phyloP scores from a whole-genome alignment of 2,797 vertebrate species.

The Fistularia commersonii region DNA sequence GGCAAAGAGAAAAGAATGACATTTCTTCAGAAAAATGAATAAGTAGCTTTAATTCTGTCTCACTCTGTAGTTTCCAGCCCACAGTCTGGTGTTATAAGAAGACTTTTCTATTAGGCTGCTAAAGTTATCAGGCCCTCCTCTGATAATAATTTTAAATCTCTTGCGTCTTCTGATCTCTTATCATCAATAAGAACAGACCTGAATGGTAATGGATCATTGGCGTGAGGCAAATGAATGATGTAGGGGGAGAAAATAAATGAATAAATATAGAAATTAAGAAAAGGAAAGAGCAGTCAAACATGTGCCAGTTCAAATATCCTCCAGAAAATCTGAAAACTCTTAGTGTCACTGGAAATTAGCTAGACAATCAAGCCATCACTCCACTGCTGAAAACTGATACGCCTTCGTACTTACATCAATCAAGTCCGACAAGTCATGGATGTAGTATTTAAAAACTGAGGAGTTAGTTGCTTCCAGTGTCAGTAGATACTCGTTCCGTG shows the following conservation, averaged over 20 bases:
- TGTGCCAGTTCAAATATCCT: not conserved
- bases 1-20: slow-evolving; percentile 7
- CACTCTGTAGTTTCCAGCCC: slow-evolving; percentile 37
- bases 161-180: slow-evolving; percentile 6
- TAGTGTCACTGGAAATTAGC: not conserved
- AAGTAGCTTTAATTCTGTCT: slow-evolving; percentile 33
- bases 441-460: slow-evolving; percentile 98
- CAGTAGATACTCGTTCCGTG: slow-evolving; percentile 95
- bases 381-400: no score
- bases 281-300: not conserved
- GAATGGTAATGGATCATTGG: slow-evolving; percentile 13
- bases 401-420: slow-evolving; percentile 90
- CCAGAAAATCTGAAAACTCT: slow-evolving; percentile 1
- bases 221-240: slow-evolving; percentile 7
- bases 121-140: slow-evolving; percentile 32
- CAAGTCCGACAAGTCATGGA: slow-evolving; percentile 96
- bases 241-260: not conserved
- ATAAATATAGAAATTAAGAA: not conserved
- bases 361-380: not conserved
- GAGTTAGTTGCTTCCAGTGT: slow-evolving; percentile 96
- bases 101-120: slow-evolving; percentile 35
- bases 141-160: slow-evolving; percentile 32
- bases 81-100: slow-evolving; percentile 19
- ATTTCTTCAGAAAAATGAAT: slow-evolving; percentile 35
- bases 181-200: slow-evolving; percentile 19